phyloP scores from a whole-genome alignment of 2,888 invertebrate genomes.

The Brachylomia viminalis region DNA sequence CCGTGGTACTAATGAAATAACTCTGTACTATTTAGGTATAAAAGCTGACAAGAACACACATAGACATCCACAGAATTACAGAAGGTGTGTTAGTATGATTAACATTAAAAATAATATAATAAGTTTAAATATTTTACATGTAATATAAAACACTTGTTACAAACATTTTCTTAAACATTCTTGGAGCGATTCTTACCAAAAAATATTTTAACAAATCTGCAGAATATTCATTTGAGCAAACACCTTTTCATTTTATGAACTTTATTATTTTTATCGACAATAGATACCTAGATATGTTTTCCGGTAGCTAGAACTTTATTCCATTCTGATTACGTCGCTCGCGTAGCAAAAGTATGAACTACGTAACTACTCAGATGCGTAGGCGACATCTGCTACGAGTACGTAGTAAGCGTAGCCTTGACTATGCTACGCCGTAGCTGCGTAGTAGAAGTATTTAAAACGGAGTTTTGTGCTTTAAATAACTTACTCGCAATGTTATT shows the following conservation, averaged over 20 bases:
- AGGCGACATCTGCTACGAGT: constrained; percentile 30
- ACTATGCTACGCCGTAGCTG: constrained; percentile 37
- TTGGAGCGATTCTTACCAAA: background rate
- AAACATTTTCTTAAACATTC: background rate
- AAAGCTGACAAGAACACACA: background rate
- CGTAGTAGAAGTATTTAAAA: background rate
- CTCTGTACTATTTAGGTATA: background rate
- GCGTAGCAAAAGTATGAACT: background rate
- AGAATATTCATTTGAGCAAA: background rate
- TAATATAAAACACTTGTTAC: background rate
- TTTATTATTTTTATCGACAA: background rate
- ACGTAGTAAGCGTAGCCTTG: constrained; percentile 35
- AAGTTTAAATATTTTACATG: no score
- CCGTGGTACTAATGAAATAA: background rate
- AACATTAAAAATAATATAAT: background rate
- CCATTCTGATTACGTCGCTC: no score
- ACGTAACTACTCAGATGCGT: background rate
- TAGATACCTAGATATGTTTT: background rate
- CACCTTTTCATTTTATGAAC: background rate
- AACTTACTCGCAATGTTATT: background rate
- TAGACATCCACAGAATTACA: background rate
- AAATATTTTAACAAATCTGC: background rate
- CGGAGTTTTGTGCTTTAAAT: background rate
- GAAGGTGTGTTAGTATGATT: background rate
- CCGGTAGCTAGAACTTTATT: background rate